Base-by-base conservation (phyloP, 2,113 vertebrate species). In the Chaetorhynchus papuensis region DNA sequence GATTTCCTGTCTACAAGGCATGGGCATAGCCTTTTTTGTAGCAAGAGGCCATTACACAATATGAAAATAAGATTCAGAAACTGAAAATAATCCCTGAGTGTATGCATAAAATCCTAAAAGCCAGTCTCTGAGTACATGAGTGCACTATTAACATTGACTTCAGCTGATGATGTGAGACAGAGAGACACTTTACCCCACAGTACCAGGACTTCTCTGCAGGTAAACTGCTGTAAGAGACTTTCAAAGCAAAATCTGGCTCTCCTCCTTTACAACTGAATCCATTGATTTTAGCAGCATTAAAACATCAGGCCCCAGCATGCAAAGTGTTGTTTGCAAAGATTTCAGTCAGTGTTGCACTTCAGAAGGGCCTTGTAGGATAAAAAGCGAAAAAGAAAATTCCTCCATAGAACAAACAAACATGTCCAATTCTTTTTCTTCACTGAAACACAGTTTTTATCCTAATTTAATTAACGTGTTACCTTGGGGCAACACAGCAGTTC, bases 391-490 rank as follows among this genome's bases (percentile, higher is more conserved):
- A 61, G 17, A 82, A 92, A 87, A 94, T 70, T 84, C 87, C 57
- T 93, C 56, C 77, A 61, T 11, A 93, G 60, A 92, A 91, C 77
- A 95, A 95, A 94, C 93, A 97, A 93, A 97, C 89, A 89, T 33
- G 28, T 31, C 30, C 44, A 81, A 94, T 94, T 66, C 74, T 83
- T 95, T 93, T 95, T 94, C 75, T 83, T 41, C 83, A 77, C 68
- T 78, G 87, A 96, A 93, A 95, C 50, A 90, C 82, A 83, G 81
- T 93, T 97, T 96, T 95, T 89, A 56, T 96, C 87, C 78, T 94
- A 96, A 97, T 97, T 97, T 95, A 97, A 97, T 97, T 97, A 97
- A 75, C 1, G 0, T 91, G 82, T 79, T 97, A 96, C 94, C 95
- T 96, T 93, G 89, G 74, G 96, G 96, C 93, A 96, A 61, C 56